A percentile compares a stretch with the other conserved stretches of the same genome.
phyloP scores from a whole-genome alignment of 2,113 vertebrate species.

The Gobio gobio region DNA sequence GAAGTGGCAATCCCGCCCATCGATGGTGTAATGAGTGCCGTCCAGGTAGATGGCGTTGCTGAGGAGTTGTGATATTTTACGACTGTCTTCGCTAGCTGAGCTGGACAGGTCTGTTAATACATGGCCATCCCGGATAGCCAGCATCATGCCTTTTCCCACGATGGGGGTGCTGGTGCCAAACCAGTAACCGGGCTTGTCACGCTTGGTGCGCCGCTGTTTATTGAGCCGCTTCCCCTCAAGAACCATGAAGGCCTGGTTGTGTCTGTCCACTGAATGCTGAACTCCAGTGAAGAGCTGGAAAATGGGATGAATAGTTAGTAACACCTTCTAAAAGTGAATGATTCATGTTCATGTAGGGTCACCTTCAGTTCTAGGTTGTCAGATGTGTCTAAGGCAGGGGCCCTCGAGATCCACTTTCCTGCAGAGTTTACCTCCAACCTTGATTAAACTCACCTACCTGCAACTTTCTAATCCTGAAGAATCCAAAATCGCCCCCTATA shows the following conservation, averaged over 20 bases:
- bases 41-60: constrained; percentile 86
- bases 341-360: neutral
- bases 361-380: neutral
- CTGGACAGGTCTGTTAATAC: constrained; percentile 81
- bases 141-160: constrained; percentile 87
- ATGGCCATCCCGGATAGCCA: constrained; percentile 85
- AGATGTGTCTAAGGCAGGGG: neutral
- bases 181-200: constrained; percentile 87
- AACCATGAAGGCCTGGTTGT: constrained; percentile 88
- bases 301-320: neutral
- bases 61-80: constrained; percentile 84
- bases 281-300: constrained; percentile 86
- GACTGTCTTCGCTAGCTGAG: constrained; percentile 84
- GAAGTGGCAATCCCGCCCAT: constrained; percentile 87
- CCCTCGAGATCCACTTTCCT: too few relatives aligned
- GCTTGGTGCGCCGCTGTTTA: constrained; percentile 78
- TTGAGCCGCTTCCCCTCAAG: constrained; percentile 86
- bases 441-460: too few relatives aligned
- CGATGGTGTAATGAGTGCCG: constrained; percentile 87
- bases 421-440: too few relatives aligned
- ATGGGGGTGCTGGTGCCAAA: constrained; percentile 85
- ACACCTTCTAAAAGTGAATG: neutral
- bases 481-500: too few relatives aligned
- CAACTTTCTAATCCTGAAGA: too few relatives aligned
- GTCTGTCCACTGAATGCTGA: constrained; percentile 86